Evolutionary conservation across 2,113 vertebrate genomes (phyloP), one percentile per base, ranked within the genome.

Genomic region (Solenodon paradoxus): DNA sequence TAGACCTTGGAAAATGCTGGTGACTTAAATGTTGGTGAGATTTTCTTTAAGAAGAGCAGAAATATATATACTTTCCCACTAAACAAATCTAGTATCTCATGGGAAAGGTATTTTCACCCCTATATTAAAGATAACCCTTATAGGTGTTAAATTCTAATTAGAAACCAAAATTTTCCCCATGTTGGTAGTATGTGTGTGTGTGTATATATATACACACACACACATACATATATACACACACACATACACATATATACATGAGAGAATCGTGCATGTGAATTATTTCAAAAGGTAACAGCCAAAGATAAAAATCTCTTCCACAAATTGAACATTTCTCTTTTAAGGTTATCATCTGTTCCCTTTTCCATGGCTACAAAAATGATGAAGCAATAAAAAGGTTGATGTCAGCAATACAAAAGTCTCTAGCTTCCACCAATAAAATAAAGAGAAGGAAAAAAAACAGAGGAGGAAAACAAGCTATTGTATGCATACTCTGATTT

Each of bases 371-470:
- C 63, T 96, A 85, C 72, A 90, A 88, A 97, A 97, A 96, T 68
- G 95, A 93, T 55, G 90, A 92, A 81, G 92, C 85, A 91, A 89
- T 30, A 78, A 96, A 97, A 97, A 97, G 17, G 74, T 92, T 83
- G 59, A 84, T 78, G 84, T 97, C 96, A 79, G 51, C 71, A 61
- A 72, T 4, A 1, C 38, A 93, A 72, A 90, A 79, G 61, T 10
- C n/a, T 81, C 92, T 88, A 80, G 83, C 96, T 88, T 97, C 85
- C n/a, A 82, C 42, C 90, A 75, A 74, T 88, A 6, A 68, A 55
- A 15, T 32, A 68, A 82, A 72, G 71, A 90, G 66, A 77, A 6
- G 57, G 0, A 45, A 38, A 94, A 90, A 90, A 72, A 71, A 69
- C 49, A 79, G 38, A 92, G 71, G 88, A 72, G 28, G 32, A 64